Base-by-base conservation (phyloP, 2,797 vertebrate species). In the Sebastiscus tertius region DNA sequence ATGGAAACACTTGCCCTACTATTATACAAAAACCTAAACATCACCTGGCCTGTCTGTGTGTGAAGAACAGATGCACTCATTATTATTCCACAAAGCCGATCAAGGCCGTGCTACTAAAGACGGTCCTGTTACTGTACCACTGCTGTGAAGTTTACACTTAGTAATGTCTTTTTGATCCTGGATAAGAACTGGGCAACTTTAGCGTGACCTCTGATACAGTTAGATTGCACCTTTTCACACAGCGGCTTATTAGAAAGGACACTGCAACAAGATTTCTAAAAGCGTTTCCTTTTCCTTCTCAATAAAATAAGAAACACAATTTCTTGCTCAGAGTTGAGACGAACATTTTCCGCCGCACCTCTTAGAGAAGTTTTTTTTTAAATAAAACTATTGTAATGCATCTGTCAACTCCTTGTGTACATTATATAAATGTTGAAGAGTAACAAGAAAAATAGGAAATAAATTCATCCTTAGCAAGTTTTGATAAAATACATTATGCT, bases 1-100 rank as follows among this genome's bases (percentile, higher is more conserved):
- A 96, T 95, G 93, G 93, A 91, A 92, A 89, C 94, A 93, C 94
- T 94, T 93, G 91, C 87, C 92, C 93, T 82, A 86, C 91, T 93
- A 93, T 93, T 93, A 88, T 83, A 92, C 89, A 88, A 94, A 94
- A 94, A 94, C 89, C 93, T 93, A 91, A 93, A 92, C 93, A 94
- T 94, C 90, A 92, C 92, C 93, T 94, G 91, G 89, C 92, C 93
- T 94, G 91, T 89, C 80, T 91, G 89, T 84, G 89, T 88, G 85
- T 84, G 80, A 91, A 82, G 82, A 94, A 92, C 92, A 93, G 92
- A 92, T 91, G 91, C 69, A 86, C 90, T 94, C 88, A 94, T 93
- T 93, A 89, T 92, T 93, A 94, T 93, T 93, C 90, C 82, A 81
- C 83, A 82, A 87, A 90, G 91, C 77, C 77, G 79, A 89, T 92